Conservation (phyloP, 2,888 invertebrate genomes). For the Eupithecia vulgata region DNA sequence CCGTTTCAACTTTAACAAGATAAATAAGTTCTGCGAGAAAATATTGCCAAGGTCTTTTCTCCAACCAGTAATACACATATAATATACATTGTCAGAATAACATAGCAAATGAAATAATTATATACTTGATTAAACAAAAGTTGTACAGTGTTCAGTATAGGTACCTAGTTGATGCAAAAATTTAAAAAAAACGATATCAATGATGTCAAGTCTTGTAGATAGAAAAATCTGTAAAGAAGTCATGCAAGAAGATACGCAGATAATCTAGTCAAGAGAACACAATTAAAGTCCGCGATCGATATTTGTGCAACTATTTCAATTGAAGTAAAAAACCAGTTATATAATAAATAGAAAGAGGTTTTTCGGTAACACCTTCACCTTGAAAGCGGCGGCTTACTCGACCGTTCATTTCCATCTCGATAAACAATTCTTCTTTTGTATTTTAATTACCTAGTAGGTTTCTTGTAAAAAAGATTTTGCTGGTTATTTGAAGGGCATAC, state of each 20-base stretch:
- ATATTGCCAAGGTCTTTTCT: too few species aligned
- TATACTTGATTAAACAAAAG: too few species aligned
- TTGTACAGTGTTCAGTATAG: too few species aligned
- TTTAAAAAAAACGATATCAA: too few species aligned
- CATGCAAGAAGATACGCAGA: constrained; percentile 6
- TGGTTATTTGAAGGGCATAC: constrained; percentile 6
- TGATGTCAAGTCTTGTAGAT: not conserved
- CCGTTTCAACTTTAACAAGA: not conserved
- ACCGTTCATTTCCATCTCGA: constrained; percentile 26
- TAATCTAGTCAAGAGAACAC: constrained; percentile 6
- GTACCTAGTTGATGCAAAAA: too few species aligned
- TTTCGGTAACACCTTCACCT: constrained; percentile 32
- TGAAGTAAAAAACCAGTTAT: constrained; percentile 28
- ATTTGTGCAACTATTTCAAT: constrained; percentile 26
- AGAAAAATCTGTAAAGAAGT: not conserved
- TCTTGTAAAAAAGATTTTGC: not conserved
- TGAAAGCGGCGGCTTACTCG: constrained; percentile 23
- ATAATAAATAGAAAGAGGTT: constrained; percentile 31
- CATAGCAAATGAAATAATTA: too few species aligned
- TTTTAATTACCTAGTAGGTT: not conserved
- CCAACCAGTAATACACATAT: too few species aligned
- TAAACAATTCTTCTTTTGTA: constrained; percentile 23
- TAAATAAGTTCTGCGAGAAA: not conserved
- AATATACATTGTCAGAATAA: not conserved
- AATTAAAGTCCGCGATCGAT: constrained; percentile 19